Evolutionary conservation across 2,888 invertebrate species (phyloP).

Genomic region (Xestia c-nigrum): DNA sequence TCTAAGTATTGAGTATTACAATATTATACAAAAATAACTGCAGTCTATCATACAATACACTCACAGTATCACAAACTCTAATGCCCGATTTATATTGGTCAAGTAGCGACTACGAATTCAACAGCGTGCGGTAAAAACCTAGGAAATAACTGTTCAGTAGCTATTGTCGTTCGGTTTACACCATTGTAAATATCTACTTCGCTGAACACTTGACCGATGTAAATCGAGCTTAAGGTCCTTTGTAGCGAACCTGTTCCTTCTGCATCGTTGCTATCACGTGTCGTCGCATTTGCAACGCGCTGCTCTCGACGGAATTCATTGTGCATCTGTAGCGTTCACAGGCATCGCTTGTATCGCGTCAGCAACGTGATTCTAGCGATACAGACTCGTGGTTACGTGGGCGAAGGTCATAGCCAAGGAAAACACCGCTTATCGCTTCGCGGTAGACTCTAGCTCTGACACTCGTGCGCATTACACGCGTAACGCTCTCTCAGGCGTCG

Average conservation of each 20-base stretch:
- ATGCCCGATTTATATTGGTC: background rate
- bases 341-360: background rate
- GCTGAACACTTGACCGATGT: background rate
- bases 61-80: background rate
- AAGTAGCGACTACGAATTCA: background rate
- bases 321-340: background rate
- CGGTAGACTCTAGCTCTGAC: background rate
- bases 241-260: background rate
- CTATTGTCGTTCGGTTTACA: background rate
- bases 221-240: background rate
- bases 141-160: background rate
- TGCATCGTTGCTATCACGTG: no score
- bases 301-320: no score
- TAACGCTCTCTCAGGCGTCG: conserved; percentile 4
- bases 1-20: conserved; percentile 27
- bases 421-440: background rate
- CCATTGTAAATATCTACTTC: background rate
- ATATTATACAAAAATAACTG: conserved; percentile 54
- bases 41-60: conserved; percentile 22
- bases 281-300: no score
- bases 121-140: background rate
- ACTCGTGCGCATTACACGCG: conserved; percentile 18
- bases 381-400: background rate
- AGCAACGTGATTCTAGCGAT: background rate
- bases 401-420: background rate